Evolutionary conservation across 2,888 invertebrate species (phyloP).

Genomic region (Amblyjoppa fuscipennis): DNA sequence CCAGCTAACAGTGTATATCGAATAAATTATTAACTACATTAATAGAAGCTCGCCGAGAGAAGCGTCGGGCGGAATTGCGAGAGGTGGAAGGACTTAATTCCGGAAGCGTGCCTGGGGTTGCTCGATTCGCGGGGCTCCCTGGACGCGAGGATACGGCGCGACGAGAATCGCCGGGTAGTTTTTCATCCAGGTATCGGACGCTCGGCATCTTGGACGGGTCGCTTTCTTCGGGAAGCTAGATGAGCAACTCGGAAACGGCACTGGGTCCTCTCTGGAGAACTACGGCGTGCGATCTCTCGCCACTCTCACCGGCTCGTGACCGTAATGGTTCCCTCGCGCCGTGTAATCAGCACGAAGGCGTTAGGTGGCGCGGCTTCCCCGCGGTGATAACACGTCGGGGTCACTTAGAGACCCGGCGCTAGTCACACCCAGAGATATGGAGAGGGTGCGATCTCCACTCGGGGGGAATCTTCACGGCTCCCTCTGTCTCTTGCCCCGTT

Average conservation of each 20-base stretch:
- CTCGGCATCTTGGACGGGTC: slow-evolving; percentile 64
- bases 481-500: slow-evolving; percentile 35
- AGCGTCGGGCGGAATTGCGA: neutral
- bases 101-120: slow-evolving; percentile 13
- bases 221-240: slow-evolving; percentile 54
- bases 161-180: slow-evolving; percentile 51
- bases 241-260: slow-evolving; percentile 57
- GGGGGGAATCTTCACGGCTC: neutral
- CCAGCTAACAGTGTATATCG: slow-evolving; percentile 8
- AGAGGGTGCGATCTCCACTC: slow-evolving; percentile 5
- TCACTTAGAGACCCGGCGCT: slow-evolving; percentile 72
- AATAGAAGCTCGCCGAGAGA: neutral
- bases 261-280: slow-evolving; percentile 22
- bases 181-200: slow-evolving; percentile 66
- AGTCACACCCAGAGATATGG: slow-evolving; percentile 15
- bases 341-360: slow-evolving; percentile 74
- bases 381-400: slow-evolving; percentile 71
- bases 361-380: slow-evolving; percentile 69
- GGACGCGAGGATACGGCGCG: neutral
- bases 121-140: slow-evolving; percentile 28
- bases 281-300: neutral
- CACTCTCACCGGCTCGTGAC: slow-evolving; percentile 48
- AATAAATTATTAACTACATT: slow-evolving; percentile 39
- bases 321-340: slow-evolving; percentile 69
- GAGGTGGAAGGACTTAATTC: slow-evolving; percentile 45